Base-by-base conservation (phyloP, 92 coral and sea anemone genomes). In the Palythoa grandiflora region DNA sequence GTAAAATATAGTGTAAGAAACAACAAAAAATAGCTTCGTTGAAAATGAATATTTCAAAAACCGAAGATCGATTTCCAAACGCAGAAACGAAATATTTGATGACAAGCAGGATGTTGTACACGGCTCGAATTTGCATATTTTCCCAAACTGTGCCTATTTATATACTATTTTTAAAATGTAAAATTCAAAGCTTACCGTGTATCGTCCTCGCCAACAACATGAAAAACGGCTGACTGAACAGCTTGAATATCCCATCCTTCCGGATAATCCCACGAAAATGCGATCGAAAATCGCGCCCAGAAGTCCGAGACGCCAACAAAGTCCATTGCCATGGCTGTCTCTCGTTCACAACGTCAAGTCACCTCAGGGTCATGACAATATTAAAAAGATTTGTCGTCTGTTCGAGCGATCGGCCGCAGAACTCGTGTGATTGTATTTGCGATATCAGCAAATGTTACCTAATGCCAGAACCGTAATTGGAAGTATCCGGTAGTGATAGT, bases 261-360 rank as follows among this genome's bases (percentile, higher is more conserved):
- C 0, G 98, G 98, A 77, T 95, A 95, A 77, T 95, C 98, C 98
- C 98, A 95, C 13, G 98, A 93, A 83, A 95, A 93, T 28, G 98
- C 91, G 48, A 95, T 91, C 72, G 93, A 95, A 93, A 95, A 95
- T 79, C 96, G 89, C 57, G 98, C 98, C 98, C 98, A 95, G 85
- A 91, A 91, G 91, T 92, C 93, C 6, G 98, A 92, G 76, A 95
- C 86, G 83, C 90, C 98, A 39, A 91, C 98, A 51, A 93, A 80
- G 83, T 93, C 98, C 98, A 95, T 93, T 48, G 68, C 51, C 63
- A 73, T 85, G 75, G 10, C 9, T 61, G 53, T 65, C 61, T 47
- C 19, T 44, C 8, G 37, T 66, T 50, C 13, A 19, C 54, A 2
- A 47, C 84, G 1, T 6, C 10, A 65, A 39, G n/a, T 81, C 44